Evolutionary conservation across 2,113 vertebrate species (phyloP), one percentile per base, ranked within the genome.

Genomic region (Corynorhinus townsendii): DNA sequence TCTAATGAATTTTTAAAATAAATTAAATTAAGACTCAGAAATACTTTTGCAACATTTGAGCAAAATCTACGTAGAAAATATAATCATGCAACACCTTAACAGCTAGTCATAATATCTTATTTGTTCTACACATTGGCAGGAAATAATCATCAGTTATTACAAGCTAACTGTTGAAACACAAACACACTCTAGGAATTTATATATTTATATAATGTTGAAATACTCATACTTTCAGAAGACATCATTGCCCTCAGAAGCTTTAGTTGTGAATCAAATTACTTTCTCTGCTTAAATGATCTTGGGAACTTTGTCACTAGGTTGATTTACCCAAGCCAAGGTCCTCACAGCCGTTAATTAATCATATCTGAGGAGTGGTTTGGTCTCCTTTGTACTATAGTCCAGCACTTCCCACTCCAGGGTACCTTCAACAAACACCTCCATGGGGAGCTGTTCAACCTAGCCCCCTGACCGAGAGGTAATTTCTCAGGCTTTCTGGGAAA

Each of bases 1-100:
- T 97, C 99, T 99, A 73, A 22, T 79, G 56, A 80, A 92, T 97
- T 97, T 96, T 64, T 93, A 97, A 95, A 97, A 98, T 11, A 97
- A 96, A 95, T 3, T 47, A 93, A 56, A 73, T 28, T 95, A 80
- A 83, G 66, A 26, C 47, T 94, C 79, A 52, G 80, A 81, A 93
- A 80, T 69, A 89, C 5, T 79, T 45, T 26, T 30, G 11, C 4
- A 93, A 89, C 19, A 89, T 52, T 40, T 35, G 7, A 69, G 2
- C 43, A 91, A 95, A 85, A 91, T 30, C 64, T 95, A 71, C 1
- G 5, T 1, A 92, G 49, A 80, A 75, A 93, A 75, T 35, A 22
- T 15, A 82, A 90, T 22, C 62, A 20, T 64, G 15, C 30, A 38
- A 62, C 6, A 85, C 4, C n/a, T 95, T 59, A 86, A 88, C 28